These are phyloP conservation scores for Lepisosteus osseus DNA, from an alignment of 2,113 vertebrate genomes.

Conservation along the genomic window DNA sequence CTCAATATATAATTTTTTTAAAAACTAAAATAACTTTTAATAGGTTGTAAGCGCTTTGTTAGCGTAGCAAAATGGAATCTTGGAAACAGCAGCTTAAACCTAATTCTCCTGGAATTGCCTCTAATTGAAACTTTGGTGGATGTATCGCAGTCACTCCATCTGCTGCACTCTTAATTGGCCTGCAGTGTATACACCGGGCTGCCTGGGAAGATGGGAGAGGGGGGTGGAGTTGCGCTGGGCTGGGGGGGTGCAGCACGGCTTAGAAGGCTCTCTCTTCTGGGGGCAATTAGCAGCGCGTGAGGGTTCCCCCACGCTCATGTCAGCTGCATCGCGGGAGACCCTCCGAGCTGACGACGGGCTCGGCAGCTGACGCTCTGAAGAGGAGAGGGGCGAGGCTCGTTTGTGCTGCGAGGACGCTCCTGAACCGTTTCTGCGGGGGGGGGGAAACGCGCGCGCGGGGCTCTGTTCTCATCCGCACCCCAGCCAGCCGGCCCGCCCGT, in stretches of 20 bases:
- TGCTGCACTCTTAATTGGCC: slow-evolving; percentile 28
- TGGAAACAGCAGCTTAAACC: background rate
- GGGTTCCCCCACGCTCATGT: slow-evolving; percentile 15
- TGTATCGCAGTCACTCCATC: slow-evolving; percentile 7
- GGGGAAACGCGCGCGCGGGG: too few relatives aligned
- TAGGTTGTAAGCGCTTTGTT: slow-evolving; percentile 11
- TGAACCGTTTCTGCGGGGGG: background rate
- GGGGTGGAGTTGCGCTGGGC: background rate
- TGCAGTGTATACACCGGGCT: background rate
- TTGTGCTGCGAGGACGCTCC: slow-evolving; percentile 14
- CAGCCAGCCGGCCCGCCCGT: too few relatives aligned
- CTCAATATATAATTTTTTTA: background rate
- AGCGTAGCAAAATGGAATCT: background rate
- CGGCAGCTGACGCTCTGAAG: background rate
- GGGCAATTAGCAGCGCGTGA: slow-evolving; percentile 19
- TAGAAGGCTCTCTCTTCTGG: slow-evolving; percentile 10
- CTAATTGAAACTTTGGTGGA: slow-evolving; percentile 11
- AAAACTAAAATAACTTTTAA: slow-evolving; percentile 4
- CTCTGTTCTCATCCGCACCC: too few relatives aligned
- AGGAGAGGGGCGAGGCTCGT: background rate
- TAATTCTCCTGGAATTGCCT: slow-evolving; percentile 9
- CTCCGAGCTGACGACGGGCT: background rate
- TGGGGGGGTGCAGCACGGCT: background rate
- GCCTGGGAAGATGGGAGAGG: background rate
- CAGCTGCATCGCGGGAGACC: background rate